These are phyloP conservation scores for Hydrozoanthus gracilis DNA, from an alignment of 92 coral and sea anemone genomes.

Conservation along the genomic window DNA sequence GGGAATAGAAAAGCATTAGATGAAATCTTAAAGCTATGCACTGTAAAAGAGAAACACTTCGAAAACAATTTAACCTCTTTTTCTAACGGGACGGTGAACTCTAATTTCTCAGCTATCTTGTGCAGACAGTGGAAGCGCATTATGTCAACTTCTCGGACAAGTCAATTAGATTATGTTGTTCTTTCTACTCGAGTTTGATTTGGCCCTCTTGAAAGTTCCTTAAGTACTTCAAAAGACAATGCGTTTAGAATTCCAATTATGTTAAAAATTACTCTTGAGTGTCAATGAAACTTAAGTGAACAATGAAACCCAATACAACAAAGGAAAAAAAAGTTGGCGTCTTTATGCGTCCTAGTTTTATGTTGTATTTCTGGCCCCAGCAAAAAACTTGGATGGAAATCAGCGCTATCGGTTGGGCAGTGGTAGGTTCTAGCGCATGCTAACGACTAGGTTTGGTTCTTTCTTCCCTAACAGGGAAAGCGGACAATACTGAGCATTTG, in stretches of 20 bases:
- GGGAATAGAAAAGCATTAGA: no score
- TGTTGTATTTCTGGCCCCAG: not conserved
- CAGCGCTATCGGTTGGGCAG: no score
- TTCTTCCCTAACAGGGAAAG: conserved; percentile 41
- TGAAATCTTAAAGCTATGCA: no score
- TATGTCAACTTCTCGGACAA: no score
- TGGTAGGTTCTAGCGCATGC: not conserved
- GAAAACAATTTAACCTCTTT: no score
- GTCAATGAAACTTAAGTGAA: not conserved
- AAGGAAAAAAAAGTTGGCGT: not conserved
- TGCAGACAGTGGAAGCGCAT: no score
- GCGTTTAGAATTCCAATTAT: conserved; percentile 16
- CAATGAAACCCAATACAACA: conserved; percentile 29
- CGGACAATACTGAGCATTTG: not conserved
- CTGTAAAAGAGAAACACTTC: no score
- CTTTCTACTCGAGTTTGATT: not conserved
- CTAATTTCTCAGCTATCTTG: no score
- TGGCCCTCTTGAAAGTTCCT: not conserved
- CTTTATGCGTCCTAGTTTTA: not conserved
- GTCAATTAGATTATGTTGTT: no score
- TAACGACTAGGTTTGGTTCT: not conserved
- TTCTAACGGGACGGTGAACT: no score
- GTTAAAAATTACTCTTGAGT: not conserved
- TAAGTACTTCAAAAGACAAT: not conserved
- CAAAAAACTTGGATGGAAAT: not conserved